Base-by-base conservation (phyloP, 2,113 vertebrate species). In the Misgurnus mizolepis region DNA sequence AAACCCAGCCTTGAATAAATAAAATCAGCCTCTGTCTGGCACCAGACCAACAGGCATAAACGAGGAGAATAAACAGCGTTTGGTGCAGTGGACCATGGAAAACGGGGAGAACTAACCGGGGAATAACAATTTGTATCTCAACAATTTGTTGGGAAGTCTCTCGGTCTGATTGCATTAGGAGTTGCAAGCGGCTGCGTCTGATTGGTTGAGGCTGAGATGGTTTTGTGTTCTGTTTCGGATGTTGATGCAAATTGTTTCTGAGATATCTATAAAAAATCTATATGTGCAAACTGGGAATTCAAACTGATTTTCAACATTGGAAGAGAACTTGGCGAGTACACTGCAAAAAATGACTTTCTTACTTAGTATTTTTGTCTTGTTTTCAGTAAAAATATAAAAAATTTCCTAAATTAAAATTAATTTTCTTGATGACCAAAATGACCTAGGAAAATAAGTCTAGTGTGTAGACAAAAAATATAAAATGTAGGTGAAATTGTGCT, bases 11-110 rank as follows among this genome's bases (percentile, higher is more conserved):
- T 6, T 58, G 14, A n/a, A 58, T 58, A 18, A 80, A 80, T 67
- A 70, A 74, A 71, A 73, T 3, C 34, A 49, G 49, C 49, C 8
- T 10, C 7, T 40, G 14, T 72, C 39, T 68, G 72, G 73, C 68
- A 82, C 53, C 61, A 78, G 72, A 45, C 55, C 65, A 69, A 67
- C 49, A 43, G 22, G 47, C 58, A 14, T 74, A 73, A 78, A 84
- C 18, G 41, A 78, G 69, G 27, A 66, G 18, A 69, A 78, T 61
- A 84, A 78, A 56, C 55, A 73, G 45, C 7, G 56, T 41, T 12
- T 2, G 67, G 43, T 40, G 39, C 12, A 15, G 67, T 14, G 17
- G 22, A 60, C 5, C 40, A 47, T 12, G 22, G 45, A 70, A 12
- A 39, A 65, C 60, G 0, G 7, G n/a, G 55, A 9, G 6, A 61